These are phyloP conservation scores for Arbacia lixula DNA, from an alignment of 53 echinoderm and acorn worm species.

Conservation along the genomic window DNA sequence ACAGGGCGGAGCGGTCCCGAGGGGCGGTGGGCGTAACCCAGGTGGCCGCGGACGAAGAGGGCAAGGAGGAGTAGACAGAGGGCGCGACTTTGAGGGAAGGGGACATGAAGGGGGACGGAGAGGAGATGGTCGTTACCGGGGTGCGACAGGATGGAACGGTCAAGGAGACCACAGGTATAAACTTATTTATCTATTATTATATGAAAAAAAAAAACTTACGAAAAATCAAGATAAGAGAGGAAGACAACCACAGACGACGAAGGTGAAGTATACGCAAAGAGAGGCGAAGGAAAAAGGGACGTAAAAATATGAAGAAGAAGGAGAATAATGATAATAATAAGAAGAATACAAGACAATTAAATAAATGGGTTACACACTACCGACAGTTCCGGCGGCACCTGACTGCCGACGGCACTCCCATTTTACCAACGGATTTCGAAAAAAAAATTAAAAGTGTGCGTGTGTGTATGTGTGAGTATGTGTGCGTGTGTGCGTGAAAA, in stretches of 20 bases:
- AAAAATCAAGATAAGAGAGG: not conserved
- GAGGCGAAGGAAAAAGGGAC: not conserved
- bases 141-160: not conserved
- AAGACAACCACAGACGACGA: not conserved
- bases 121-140: not conserved
- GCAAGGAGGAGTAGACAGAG: constrained; percentile 8
- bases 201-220: too few species aligned
- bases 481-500: too few species aligned
- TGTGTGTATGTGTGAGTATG: not conserved
- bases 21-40: constrained; percentile 2
- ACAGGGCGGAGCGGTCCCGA: not conserved
- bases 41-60: constrained; percentile 36
- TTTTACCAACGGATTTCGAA: too few species aligned
- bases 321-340: not conserved
- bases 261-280: not conserved
- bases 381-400: too few species aligned
- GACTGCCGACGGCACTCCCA: not conserved
- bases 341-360: too few species aligned
- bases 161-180: not conserved
- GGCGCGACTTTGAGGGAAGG: not conserved
- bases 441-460: not conserved
- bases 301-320: not conserved
- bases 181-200: too few species aligned
- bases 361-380: too few species aligned
- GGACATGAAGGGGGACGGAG: constrained; percentile 7